Evolutionary conservation across 2,888 invertebrate genomes (phyloP), one percentile per base, ranked within the genome.

Genomic region (Chrysolina americana): DNA sequence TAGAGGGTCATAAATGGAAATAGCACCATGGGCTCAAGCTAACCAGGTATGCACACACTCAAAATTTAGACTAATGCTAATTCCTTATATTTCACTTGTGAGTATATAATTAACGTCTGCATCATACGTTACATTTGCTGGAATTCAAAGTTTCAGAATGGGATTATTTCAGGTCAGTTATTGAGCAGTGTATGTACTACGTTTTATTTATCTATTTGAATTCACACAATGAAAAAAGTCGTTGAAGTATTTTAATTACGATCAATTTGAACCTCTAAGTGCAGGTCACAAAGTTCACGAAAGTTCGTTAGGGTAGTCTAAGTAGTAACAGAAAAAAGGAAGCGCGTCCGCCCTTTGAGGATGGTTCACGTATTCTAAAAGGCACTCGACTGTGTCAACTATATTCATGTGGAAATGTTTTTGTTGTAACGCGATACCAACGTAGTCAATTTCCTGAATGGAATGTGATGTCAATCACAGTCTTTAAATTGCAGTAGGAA

Each of bases 261-360:
- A 19, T 21, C 53, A 53, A 11, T 53, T 53, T 5, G 4, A 53
- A 53, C 53, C 19, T 21, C 11, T 53, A 19, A 53, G 17, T 19
- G 21, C 59, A 6, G 10, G 23, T 59, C 28, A 36, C 6, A 59
- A 15, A 36, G 59, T 59, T 59, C 59, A 59, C 21, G 28, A 59
- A 36, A 13, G 28, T 59, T 28, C 59, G 36, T 59, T 59, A 36
- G 66, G 50, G 41, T 50, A 50, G 53, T 65, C n/a, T 65, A 70
- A 72, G 70, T 74, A 63, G 19, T 66, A 75, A 73, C 74, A 70
- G 72, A 74, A 76, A 73, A 71, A 69, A 79, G 80, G 80, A 80
- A 80, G 68, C 73, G 70, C 78, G 75, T 79, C 77, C 78, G 77
- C 80, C 80, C 79, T 78, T 44, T 66, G 63, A 70, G 59, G 28